Evolutionary conservation across 2,113 vertebrate genomes (phyloP), one percentile per base, ranked within the genome.

Genomic region (Pyxicephalus adspersus): DNA sequence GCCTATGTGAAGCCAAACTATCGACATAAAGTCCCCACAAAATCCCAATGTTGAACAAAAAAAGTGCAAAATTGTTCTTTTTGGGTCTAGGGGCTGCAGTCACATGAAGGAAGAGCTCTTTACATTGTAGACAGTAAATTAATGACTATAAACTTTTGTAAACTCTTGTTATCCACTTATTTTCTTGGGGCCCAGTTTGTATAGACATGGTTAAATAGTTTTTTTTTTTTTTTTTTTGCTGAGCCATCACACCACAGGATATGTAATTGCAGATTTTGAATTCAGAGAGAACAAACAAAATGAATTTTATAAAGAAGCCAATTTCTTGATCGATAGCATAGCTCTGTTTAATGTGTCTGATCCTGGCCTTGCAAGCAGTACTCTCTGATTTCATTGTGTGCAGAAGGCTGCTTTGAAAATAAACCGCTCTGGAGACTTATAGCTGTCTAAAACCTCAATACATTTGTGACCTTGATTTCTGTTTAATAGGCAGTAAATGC

Each of bases 251-350:
- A 38, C 61, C 20, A 31, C 34, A 64, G 34, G 29, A 20, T 54
- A 16, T 51, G n/a, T 57, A 54, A 66, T 52, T 31, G 63, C 45
- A 51, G n/a, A 55, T 54, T 77, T n/a, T 58, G 70, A 58, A 73
- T 66, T 31, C 63, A 38, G 63, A 77, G 28, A 68, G 77, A 57
- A 70, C 77, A 58, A 79, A 79, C 64, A 70, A 38, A 79, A 60
- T 68, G 77, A 68, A 66, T 79, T 58, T 79, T 50, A 79, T 58
- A 60, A 67, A 79, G 64, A 68, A 79, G 65, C 54, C 65, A 79
- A 70, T 57, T 67, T 79, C 29, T 58, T 18, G 23, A 79, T 79
- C 77, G 68, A 79, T 79, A 54, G 54, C 65, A 60, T 54, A 20
- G 77, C 64, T 26, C 25, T 50, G 77, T 66, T 79, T 79, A 79